phyloP scores from a whole-genome alignment of 2,888 invertebrate genomes.

The Eristalis intricaria region DNA sequence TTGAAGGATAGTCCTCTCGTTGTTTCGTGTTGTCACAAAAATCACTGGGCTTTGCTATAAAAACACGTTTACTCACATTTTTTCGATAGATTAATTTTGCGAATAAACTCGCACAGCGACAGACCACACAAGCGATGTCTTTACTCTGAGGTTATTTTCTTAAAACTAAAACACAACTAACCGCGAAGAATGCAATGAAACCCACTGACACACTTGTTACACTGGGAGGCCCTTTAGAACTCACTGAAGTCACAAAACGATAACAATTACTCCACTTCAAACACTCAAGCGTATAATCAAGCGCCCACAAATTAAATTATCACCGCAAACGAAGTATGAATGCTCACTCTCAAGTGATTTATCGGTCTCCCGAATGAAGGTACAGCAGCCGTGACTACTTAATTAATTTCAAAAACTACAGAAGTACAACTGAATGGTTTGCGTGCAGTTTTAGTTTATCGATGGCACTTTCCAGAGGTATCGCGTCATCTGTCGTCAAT shows the following conservation, averaged over 20 bases:
- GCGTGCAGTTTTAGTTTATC: not conserved
- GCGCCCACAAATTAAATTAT: not conserved
- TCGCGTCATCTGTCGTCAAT: conserved; percentile 23
- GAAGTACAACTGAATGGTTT: not conserved
- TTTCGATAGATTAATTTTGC: too few relatives aligned
- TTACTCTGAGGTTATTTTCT: not conserved
- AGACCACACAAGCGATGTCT: too few relatives aligned
- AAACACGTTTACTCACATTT: not conserved
- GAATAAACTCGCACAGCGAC: too few relatives aligned
- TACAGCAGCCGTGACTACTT: not conserved
- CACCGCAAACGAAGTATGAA: not conserved
- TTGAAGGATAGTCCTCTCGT: not conserved
- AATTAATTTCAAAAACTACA: not conserved
- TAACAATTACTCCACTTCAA: not conserved
- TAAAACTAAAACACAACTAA: not conserved
- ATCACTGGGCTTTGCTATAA: not conserved
- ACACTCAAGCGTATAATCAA: not conserved
- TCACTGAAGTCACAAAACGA: not conserved
- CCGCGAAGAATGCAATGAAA: not conserved
- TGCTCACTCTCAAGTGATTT: too few relatives aligned
- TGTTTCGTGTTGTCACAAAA: not conserved
- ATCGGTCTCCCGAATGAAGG: not conserved
- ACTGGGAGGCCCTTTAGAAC: not conserved
- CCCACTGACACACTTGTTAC: not conserved
- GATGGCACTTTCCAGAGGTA: not conserved